Evolutionary conservation across 2,888 invertebrate species (phyloP).

Genomic region (Drosophila fungiperda): DNA sequence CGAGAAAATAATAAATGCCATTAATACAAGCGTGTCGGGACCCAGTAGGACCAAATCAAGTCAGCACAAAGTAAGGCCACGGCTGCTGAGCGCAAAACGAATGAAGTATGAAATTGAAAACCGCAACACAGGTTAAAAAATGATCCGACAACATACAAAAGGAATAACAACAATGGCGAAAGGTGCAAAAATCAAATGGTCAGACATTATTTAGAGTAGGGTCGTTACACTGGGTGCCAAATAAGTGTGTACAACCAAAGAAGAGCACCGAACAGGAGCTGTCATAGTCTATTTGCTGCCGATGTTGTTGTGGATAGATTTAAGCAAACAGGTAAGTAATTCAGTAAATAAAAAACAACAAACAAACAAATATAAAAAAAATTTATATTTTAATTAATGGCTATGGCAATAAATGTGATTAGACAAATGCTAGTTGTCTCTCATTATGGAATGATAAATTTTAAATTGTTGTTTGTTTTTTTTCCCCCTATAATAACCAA

Average conservation of each 20-base stretch:
- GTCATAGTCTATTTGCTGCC: neutral
- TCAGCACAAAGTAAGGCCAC: conserved; percentile 41
- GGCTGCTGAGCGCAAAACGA: conserved; percentile 63
- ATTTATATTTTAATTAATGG: conserved; percentile 34
- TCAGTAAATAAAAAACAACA: conserved; percentile 1
- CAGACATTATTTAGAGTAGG: conserved; percentile 49
- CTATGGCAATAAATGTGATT: conserved; percentile 29
- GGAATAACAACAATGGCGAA: conserved; percentile 16
- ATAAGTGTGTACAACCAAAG: neutral
- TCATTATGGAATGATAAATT: conserved; percentile 19
- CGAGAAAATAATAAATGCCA: conserved; percentile 84
- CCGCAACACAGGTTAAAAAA: conserved; percentile 63
- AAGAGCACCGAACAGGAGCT: neutral
- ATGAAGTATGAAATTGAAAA: conserved; percentile 82
- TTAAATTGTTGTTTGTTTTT: neutral
- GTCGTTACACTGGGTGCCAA: neutral
- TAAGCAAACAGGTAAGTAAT: conserved; percentile 33
- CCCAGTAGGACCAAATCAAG: conserved; percentile 25
- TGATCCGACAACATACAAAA: conserved; percentile 18
- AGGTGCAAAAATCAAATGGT: conserved; percentile 54
- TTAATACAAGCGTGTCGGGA: conserved; percentile 70
- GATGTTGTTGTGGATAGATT: neutral
- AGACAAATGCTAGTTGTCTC: conserved; percentile 21
- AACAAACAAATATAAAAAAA: too few species aligned
- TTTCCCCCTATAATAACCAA: neutral